Evolutionary conservation across 2,888 invertebrate genomes (phyloP).

Genomic region (Girardia tigrina): DNA sequence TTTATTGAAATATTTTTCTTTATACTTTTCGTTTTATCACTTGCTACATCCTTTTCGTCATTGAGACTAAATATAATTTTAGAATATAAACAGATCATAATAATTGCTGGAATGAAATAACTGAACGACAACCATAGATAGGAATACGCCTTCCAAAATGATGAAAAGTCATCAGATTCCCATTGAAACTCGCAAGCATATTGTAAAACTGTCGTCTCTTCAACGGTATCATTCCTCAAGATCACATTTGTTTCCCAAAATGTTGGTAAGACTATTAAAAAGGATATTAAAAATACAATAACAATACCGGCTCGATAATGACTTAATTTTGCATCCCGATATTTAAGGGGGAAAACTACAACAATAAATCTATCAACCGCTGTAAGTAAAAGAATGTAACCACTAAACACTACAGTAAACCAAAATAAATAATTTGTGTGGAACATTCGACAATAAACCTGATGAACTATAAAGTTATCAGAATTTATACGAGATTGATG

Average conservation of each 20-base stretch:
- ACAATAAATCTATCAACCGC: slow-evolving; percentile 6
- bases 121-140: not conserved
- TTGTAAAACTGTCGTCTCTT: too few species aligned
- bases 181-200: not conserved
- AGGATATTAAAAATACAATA: not conserved
- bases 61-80: not conserved
- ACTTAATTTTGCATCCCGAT: not conserved
- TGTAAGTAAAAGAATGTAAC: slow-evolving; percentile 3
- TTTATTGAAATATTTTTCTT: not conserved
- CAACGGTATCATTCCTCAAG: too few species aligned
- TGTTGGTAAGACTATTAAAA: not conserved
- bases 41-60: not conserved
- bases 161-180: not conserved
- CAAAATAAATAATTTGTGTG: slow-evolving; percentile 11
- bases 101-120: not conserved
- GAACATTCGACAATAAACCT: not conserved
- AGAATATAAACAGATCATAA: not conserved
- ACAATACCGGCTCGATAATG: not conserved
- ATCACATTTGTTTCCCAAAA: not conserved
- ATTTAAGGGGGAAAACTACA: not conserved
- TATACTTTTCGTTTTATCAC: not conserved
- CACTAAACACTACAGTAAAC: slow-evolving; percentile 14
- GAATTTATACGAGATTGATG: not conserved
- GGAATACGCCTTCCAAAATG: not conserved
- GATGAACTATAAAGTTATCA: not conserved